Evolutionary conservation across 2,113 vertebrate species (phyloP), one percentile per base, ranked within the genome.

Genomic region (Misgurnus anguillicaudatus): DNA sequence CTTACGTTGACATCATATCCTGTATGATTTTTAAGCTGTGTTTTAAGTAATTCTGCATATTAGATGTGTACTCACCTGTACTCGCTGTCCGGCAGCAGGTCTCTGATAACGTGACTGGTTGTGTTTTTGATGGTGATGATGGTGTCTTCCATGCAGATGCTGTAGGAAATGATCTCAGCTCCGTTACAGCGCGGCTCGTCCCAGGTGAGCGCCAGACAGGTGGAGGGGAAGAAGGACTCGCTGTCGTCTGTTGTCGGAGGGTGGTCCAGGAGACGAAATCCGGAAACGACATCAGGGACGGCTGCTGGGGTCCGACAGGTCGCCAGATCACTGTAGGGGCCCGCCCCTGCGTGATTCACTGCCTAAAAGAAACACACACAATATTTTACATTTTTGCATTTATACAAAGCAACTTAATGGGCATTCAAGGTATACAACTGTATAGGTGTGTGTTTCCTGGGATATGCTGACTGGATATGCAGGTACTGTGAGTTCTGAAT

Each of bases 101-200:
- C 93, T 1, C 86, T 87, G 38, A 99, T 78, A 8, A 95, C 8
- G 0, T 96, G 90, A 75, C 86, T 93, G 1, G 94, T 96, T 14
- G 90, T 88, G 0, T 89, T 94, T 7, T 94, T 94, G 84, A 97
- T 93, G 0, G 91, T 84, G 48, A 98, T 87, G 82, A 80, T 92
- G 66, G 84, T 60, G n/a, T 96, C 92, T 4, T 94, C 96, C 84
- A 97, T 80, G 71, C 94, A 91, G 38, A 99, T 94, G 86, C 93
- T 91, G 87, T 99, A 99, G 2, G 94, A 93, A 0, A 88, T 91
- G 85, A 99, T 96, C 84, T 95, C 95, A 1, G 96, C 94, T 13
- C 98, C 98, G 3, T 99, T 99, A 86, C 87, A 94, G 92, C 93
- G 93, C 0, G 98, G 96, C 85, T 97, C 96, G 6, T 98, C 96